Evolutionary conservation across 2,113 vertebrate genomes (phyloP), one percentile per base, ranked within the genome.

Genomic region (Donacobius atricapilla): DNA sequence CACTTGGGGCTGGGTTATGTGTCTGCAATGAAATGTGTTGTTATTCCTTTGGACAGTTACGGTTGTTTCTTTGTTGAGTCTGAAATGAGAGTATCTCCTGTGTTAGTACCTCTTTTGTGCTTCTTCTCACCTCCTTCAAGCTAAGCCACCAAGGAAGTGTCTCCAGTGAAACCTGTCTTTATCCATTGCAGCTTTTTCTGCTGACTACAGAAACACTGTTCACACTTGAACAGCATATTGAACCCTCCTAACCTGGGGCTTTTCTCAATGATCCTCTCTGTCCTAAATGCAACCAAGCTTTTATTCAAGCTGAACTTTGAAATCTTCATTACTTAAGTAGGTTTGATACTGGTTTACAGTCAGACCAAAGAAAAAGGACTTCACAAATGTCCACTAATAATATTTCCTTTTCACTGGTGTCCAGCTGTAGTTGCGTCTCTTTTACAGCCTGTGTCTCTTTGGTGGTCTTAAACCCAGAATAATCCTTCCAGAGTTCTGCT

Each of bases 381-480:
- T 95, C 73, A 84, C 58, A 54, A 89, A 88, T 91, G 73, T 90
- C 93, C 81, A 58, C 50, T 83, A 83, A 63, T 75, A 94, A 61
- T 73, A 72, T 76, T 93, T 94, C 50, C 84, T 94, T 89, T 95
- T 80, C 79, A 85, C 40, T 72, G 53, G 64, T 25, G 39, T 89
- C 77, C 56, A 78, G 81, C 87, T 93, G 65, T 91, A 96, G 44
- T 35, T 69, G 65, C 95, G 73, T 96, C 84, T 89, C 81, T 89
- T 96, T 96, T 84, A 73, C 15, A 87, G 92, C 48, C 56, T 78
- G n/a, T 91, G 91, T 95, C 81, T 95, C 94, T 96, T 88, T 95
- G 96, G 95, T 97, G 96, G 94, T 97, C 96, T 92, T 89, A 94
- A 91, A 77, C 47, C 70, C 93, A 65, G 71, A 93, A 92, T 89